phyloP scores from a whole-genome alignment of 92 coral and sea anemone genomes.

The Isaurus tuberculatus region DNA sequence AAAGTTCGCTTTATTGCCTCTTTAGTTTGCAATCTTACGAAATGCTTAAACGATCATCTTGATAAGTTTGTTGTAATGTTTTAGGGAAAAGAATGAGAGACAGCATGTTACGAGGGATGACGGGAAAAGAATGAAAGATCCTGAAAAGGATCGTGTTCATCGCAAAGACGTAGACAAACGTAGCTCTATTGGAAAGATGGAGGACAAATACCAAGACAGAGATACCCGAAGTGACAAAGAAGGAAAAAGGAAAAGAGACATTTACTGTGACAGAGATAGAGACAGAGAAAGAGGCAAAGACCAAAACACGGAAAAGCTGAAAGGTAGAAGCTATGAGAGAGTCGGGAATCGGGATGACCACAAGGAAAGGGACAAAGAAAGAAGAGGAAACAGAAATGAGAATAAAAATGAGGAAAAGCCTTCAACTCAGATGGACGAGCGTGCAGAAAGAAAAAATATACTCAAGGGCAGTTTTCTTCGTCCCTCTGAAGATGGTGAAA shows the following conservation, averaged over 20 bases:
- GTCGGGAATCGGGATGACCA: not conserved
- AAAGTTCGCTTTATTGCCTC: too few relatives aligned
- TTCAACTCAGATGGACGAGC: not conserved
- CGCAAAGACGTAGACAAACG: constrained; percentile 31
- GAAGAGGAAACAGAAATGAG: constrained; percentile 32
- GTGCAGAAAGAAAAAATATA: constrained; percentile 3
- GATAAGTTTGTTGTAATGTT: too few relatives aligned
- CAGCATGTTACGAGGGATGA: constrained; percentile 5
- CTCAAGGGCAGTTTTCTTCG: constrained; percentile 47
- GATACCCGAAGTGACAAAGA: not conserved
- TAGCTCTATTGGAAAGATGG: constrained; percentile 19
- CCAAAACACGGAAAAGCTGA: not conserved
- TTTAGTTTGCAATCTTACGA: too few relatives aligned
- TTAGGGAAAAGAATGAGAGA: constrained; percentile 59
- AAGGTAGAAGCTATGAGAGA: not conserved
- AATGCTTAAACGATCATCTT: too few relatives aligned
- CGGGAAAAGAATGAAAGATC: constrained; percentile 18
- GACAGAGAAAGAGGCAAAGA: constrained; percentile 1
- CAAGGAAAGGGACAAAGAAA: not conserved
- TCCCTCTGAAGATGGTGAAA: constrained; percentile 46
- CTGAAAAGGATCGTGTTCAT: constrained; percentile 18
- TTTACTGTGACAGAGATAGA: not conserved
- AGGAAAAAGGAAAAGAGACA: not conserved
- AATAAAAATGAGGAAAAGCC: constrained; percentile 10
- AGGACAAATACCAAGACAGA: not conserved